Evolutionary conservation across 2,888 invertebrate species (phyloP).

Genomic region (Watsonalla binaria): DNA sequence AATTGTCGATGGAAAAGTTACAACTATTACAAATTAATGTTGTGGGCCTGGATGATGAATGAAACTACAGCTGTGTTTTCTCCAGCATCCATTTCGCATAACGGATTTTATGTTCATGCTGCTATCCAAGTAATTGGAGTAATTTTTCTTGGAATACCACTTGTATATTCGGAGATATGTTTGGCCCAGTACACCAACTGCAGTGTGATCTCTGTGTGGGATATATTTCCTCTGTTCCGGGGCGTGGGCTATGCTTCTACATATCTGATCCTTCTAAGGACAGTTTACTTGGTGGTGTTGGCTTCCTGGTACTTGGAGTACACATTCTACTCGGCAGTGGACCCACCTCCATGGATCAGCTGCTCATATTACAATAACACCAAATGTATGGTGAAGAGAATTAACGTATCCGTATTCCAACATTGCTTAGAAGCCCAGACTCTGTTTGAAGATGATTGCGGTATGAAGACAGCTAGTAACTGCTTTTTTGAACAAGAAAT

Average conservation of each 20-base stretch:
- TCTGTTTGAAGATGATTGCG: conserved; percentile 56
- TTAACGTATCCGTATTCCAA: conserved; percentile 60
- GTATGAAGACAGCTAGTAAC: conserved; percentile 58
- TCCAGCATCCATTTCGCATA: conserved; percentile 48
- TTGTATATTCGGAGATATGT: conserved; percentile 64
- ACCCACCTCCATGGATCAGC: conserved; percentile 59
- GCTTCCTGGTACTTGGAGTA: conserved; percentile 60
- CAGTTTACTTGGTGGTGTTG: conserved; percentile 44
- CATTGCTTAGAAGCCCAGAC: conserved; percentile 59
- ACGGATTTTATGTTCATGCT: conserved; percentile 46
- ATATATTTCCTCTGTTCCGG: conserved; percentile 58
- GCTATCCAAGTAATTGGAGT: conserved; percentile 35
- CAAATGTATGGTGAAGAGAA: conserved; percentile 62
- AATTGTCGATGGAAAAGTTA: conserved; percentile 52
- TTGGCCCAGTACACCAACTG: conserved; percentile 63
- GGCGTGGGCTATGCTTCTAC: conserved; percentile 51
- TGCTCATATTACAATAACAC: conserved; percentile 47
- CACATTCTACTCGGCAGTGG: conserved; percentile 46
- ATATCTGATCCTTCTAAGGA: conserved; percentile 47
- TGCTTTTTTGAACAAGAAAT: conserved; percentile 61
- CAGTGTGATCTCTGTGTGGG: conserved; percentile 53
- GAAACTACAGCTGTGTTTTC: conserved; percentile 45
- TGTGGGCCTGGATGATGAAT: conserved; percentile 64
- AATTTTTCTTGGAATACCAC: conserved; percentile 58
- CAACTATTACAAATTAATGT: conserved; percentile 44